Evolutionary conservation across 2,888 invertebrate genomes (phyloP).

Genomic region (Rhingia campestris): DNA sequence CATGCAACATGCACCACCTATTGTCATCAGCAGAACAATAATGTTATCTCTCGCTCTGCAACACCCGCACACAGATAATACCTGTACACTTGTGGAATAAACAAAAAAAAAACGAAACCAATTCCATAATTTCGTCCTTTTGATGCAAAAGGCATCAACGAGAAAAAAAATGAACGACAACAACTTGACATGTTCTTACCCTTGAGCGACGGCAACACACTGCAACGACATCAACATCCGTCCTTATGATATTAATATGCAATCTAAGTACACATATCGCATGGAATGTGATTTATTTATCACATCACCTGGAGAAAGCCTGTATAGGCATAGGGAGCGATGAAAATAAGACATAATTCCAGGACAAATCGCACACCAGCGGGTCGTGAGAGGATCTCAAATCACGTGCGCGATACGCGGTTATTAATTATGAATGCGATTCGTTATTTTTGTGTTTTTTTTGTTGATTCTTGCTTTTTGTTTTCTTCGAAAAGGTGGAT

Average conservation of each 20-base stretch:
- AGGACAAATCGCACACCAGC: constrained; percentile 67
- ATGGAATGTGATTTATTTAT: constrained; percentile 74
- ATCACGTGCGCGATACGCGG: constrained; percentile 63
- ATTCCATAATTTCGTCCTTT: constrained; percentile 54
- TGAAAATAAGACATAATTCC: constrained; percentile 68
- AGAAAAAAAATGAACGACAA: constrained; percentile 7
- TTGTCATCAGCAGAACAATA: constrained; percentile 17
- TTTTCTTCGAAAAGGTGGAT: constrained; percentile 30
- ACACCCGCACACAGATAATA: constrained; percentile 41
- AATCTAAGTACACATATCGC: constrained; percentile 67
- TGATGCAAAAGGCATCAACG: constrained; percentile 29
- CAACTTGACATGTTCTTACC: constrained; percentile 54
- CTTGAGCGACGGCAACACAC: constrained; percentile 49
- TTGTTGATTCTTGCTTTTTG: neutral
- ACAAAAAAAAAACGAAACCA: neutral
- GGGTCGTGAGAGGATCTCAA: constrained; percentile 58
- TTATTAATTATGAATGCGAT: constrained; percentile 70
- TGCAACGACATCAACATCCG: constrained; percentile 68
- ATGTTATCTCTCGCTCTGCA: constrained; percentile 34
- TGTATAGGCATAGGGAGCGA: constrained; percentile 30
- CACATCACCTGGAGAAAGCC: constrained; percentile 67
- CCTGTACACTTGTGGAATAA: constrained; percentile 49
- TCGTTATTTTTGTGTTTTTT: constrained; percentile 5
- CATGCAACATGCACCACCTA: constrained; percentile 28
- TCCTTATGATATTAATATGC: constrained; percentile 71